Base-by-base conservation (phyloP, 2,797 vertebrate species). In the Sebastes melanostomus region DNA sequence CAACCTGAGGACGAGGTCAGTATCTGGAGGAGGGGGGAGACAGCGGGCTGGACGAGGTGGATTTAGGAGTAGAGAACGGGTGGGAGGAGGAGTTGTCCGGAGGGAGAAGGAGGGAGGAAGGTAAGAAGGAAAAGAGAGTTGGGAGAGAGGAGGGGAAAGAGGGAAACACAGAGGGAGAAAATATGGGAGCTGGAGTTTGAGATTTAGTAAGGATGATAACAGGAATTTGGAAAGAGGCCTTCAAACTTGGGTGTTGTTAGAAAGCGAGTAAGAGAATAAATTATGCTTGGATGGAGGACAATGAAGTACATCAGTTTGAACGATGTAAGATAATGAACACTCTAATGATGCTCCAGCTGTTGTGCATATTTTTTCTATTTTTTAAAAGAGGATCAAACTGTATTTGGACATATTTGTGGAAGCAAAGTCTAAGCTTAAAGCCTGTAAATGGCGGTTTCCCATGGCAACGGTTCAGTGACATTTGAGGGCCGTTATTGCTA, bases 1-100 rank as follows among this genome's bases (percentile, higher is more conserved):
- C 97, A 99, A 90, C 97, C 98, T 20, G 94, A 96, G 80, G 93
- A 93, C 1, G 97, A 97, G 84, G 98, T 96, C 71, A 93, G 95
- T 92, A 69, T 72, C 9, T 75, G 56, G 6, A 38, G 5, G 16
- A 10, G 63, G 36, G 27, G 2, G 2, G 12, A 2, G 46, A 50
- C 2, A 8, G 46, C 16, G 18, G 18, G 46, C 36, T n/a, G 24
- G 46, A 56, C 0, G 18, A 70, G 42, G 55, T 34, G 65, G 61
- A 60, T 76, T 77, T 54, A 54, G 34, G 29, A 74, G 65, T 2
- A 63, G 65, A 36, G 13, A 36, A 25, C 8, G 34, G 52, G 34
- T 55, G 42, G 72, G 66, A 58, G 65, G 22, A 56, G 38, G 7
- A 32, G 56, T 69, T 54, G 9, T 66, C 42, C 16, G 7, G 24